These are phyloP conservation scores for Tachyglossus aculeatus DNA, from an alignment of 2,797 vertebrate species.

Conservation along the genomic window DNA sequence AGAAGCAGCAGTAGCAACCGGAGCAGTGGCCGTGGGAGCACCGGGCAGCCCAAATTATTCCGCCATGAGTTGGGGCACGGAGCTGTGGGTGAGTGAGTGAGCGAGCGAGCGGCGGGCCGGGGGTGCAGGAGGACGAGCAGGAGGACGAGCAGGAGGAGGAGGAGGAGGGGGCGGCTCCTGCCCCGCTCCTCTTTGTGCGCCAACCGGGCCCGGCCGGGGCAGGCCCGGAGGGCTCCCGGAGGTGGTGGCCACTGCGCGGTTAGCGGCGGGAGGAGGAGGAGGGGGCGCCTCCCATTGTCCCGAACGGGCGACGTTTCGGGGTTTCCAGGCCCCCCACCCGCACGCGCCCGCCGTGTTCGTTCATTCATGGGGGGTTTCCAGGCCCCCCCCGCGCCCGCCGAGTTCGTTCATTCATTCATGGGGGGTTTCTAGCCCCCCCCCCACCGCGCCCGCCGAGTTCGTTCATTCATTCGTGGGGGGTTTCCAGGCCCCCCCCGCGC, in stretches of 20 bases:
- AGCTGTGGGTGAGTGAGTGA: constrained; percentile 68
- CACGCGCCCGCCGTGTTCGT: too few species aligned
- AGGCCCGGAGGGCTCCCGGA: too few species aligned
- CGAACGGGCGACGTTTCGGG: neutral
- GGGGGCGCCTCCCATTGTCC: constrained; percentile 57
- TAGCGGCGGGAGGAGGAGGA: too few species aligned
- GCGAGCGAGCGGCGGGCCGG: neutral
- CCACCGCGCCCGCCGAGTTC: too few species aligned
- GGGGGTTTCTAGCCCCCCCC: too few species aligned
- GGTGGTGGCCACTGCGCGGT: too few species aligned
- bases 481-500: too few species aligned
- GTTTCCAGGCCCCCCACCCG: too few species aligned
- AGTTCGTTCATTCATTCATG: too few species aligned
- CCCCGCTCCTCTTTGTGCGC: constrained; percentile 43
- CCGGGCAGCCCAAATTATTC: constrained; percentile 11
- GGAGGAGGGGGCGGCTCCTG: neutral
- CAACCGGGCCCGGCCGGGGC: neutral
- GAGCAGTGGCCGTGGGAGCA: neutral
- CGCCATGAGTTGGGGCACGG: constrained; percentile 72
- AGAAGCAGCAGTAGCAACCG: neutral
- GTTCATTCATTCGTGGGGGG: too few species aligned
- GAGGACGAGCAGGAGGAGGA: neutral
- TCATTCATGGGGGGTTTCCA: too few species aligned
- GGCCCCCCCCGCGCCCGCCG: neutral
- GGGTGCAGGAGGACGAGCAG: neutral